Conservation (phyloP, 1,140 invertebrate species). For the Ips typographus region DNA sequence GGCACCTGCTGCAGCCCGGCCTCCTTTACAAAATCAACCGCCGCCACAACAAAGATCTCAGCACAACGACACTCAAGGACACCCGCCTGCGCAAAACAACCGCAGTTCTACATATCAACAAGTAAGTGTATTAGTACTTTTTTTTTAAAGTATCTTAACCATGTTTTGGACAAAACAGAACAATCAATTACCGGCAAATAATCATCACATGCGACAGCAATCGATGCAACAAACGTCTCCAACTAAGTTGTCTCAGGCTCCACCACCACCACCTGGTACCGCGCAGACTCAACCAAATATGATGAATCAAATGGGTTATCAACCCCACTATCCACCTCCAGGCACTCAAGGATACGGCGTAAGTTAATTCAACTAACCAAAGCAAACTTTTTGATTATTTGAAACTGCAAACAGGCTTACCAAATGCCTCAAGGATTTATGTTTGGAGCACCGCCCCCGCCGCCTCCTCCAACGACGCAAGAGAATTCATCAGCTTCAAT, state of each 20-base stretch:
- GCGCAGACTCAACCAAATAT: constrained; percentile 8
- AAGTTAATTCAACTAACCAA: not conserved
- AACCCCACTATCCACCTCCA: constrained; percentile 32
- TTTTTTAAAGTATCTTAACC: no score
- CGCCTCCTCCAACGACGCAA: constrained; percentile 41
- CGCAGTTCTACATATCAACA: not conserved
- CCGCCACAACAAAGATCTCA: no score
- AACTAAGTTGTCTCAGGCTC: constrained; percentile 15
- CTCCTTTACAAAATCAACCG: no score
- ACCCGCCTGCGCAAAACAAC: no score
- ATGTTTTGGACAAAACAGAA: not conserved
- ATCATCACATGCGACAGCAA: constrained; percentile 8
- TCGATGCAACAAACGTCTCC: constrained; percentile 10
- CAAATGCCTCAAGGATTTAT: constrained; percentile 45
- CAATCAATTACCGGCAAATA: not conserved
- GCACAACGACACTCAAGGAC: no score
- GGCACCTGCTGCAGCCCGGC: not conserved
- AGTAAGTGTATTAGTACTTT: not conserved
- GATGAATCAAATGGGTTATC: constrained; percentile 5
- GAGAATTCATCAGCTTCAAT: constrained; percentile 7
- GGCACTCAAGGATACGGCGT: constrained; percentile 22
- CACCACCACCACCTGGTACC: constrained; percentile 24
- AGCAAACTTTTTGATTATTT: not conserved
- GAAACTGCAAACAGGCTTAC: constrained; percentile 40
- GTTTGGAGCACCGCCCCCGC: constrained; percentile 47